A percentile compares a stretch with the other conserved stretches of the same genome.
phyloP scores from a whole-genome alignment of 1,140 invertebrate genomes.

The Drosophila sucinea region DNA sequence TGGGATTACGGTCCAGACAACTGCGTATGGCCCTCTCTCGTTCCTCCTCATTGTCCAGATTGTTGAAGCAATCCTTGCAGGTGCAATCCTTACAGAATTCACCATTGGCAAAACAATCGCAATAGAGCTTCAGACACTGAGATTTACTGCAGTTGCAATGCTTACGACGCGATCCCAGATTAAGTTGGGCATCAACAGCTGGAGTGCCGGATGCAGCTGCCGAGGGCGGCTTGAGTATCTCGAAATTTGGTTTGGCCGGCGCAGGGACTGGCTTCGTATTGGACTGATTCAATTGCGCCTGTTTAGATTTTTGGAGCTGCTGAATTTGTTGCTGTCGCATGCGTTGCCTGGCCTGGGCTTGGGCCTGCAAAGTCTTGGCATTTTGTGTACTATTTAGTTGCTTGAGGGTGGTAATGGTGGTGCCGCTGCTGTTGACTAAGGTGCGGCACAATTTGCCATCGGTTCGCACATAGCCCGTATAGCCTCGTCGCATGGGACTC shows the following conservation, averaged over 20 bases:
- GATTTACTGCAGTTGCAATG: conserved; percentile 99
- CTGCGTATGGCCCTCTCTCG: conserved; percentile 96
- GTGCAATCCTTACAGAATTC: conserved; percentile 99
- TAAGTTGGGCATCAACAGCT: conserved; percentile 44
- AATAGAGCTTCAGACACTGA: conserved; percentile 99
- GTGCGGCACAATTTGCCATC: conserved; percentile 45
- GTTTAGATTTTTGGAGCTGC: conserved; percentile 18
- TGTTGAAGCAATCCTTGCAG: conserved; percentile 99
- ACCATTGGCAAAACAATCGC: conserved; percentile 99
- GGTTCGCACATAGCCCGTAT: conserved; percentile 46
- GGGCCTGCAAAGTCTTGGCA: conserved; percentile 43
- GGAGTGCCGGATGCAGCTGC: background rate
- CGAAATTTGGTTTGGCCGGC: conserved; percentile 55
- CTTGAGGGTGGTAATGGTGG: conserved; percentile 36
- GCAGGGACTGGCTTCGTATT: conserved; percentile 14
- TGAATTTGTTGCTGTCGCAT: conserved; percentile 53
- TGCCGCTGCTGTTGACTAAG: conserved; percentile 30
- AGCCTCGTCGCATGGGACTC: conserved; percentile 59
- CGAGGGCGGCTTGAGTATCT: conserved; percentile 52
- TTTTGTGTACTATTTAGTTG: conserved; percentile 37
- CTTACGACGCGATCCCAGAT: conserved; percentile 60
- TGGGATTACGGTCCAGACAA: conserved; percentile 96
- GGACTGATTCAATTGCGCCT: conserved; percentile 11
- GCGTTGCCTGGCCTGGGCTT: conserved; percentile 52
- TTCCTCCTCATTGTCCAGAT: conserved; percentile 97